A percentile compares a stretch with the other conserved stretches of the same genome.
phyloP scores from a whole-genome alignment of 2,113 vertebrate species.

The Atherinomorus stipes region DNA sequence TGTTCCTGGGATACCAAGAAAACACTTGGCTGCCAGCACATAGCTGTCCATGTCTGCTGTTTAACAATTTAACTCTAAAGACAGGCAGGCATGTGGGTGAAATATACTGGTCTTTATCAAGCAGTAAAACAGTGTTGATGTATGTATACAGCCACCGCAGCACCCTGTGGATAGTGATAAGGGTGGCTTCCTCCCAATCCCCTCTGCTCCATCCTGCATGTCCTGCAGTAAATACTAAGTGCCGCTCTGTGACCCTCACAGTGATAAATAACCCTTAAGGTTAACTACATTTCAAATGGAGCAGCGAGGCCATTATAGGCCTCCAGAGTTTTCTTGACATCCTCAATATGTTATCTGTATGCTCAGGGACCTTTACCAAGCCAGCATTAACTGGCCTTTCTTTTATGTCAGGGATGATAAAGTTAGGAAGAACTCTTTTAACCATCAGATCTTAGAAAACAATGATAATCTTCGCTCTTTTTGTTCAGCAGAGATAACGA shows the following conservation, averaged over 20 bases:
- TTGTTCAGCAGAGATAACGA: background rate
- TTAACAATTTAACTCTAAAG: slow-evolving; percentile 27
- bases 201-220: slow-evolving; percentile 61
- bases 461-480: background rate
- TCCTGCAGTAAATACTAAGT: slow-evolving; percentile 81
- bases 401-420: slow-evolving; percentile 48
- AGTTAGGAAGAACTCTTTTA: slow-evolving; percentile 21
- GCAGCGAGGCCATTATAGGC: slow-evolving; percentile 77
- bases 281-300: slow-evolving; percentile 84
- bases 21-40: slow-evolving; percentile 28
- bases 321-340: slow-evolving; percentile 81
- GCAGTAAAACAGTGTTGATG: slow-evolving; percentile 44
- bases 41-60: slow-evolving; percentile 25
- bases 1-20: slow-evolving; percentile 54
- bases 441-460: slow-evolving; percentile 13
- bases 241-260: slow-evolving; percentile 73
- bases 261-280: slow-evolving; percentile 83
- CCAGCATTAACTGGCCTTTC: slow-evolving; percentile 49
- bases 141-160: slow-evolving; percentile 30
- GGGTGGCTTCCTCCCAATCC: slow-evolving; percentile 55
- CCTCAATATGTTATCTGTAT: slow-evolving; percentile 79
- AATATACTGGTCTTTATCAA: slow-evolving; percentile 36
- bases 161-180: slow-evolving; percentile 42
- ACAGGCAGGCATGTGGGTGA: slow-evolving; percentile 19
- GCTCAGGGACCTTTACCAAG: slow-evolving; percentile 57